Conservation (phyloP, 1,140 invertebrate genomes). For the Archegozetes longisetosus region DNA sequence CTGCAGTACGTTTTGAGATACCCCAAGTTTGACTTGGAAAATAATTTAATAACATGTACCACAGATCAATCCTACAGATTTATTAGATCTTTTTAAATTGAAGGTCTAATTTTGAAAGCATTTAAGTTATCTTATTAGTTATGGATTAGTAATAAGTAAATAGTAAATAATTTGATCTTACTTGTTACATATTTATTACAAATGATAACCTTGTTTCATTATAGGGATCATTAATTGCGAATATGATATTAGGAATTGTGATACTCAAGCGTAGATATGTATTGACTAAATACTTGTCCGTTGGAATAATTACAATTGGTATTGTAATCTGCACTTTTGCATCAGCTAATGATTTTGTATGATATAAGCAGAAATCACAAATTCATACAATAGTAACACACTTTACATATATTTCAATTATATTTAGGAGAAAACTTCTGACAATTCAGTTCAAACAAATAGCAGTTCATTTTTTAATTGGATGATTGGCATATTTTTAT, state of each 20-base stretch:
- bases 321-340: conserved; percentile 81
- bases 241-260: conserved; percentile 85
- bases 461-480: conserved; percentile 15
- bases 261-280: conserved; percentile 72
- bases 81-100: too few relatives aligned
- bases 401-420: neutral
- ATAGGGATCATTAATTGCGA: conserved; percentile 86
- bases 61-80: too few relatives aligned
- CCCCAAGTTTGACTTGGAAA: too few relatives aligned
- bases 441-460: neutral
- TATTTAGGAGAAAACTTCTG: neutral
- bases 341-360: conserved; percentile 42
- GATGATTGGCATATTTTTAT: conserved; percentile 51
- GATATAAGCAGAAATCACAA: neutral
- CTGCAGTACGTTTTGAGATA: too few relatives aligned
- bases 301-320: conserved; percentile 77
- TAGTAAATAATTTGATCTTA: too few relatives aligned
- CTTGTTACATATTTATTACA: too few relatives aligned
- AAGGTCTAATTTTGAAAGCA: too few relatives aligned
- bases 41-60: too few relatives aligned
- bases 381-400: neutral
- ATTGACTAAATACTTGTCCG: conserved; percentile 72
- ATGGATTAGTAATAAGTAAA: too few relatives aligned
- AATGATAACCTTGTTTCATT: conserved; percentile 29
- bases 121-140: too few relatives aligned